Conservation (phyloP, 1,140 invertebrate species). For the Drosophila kurseongensis region DNA sequence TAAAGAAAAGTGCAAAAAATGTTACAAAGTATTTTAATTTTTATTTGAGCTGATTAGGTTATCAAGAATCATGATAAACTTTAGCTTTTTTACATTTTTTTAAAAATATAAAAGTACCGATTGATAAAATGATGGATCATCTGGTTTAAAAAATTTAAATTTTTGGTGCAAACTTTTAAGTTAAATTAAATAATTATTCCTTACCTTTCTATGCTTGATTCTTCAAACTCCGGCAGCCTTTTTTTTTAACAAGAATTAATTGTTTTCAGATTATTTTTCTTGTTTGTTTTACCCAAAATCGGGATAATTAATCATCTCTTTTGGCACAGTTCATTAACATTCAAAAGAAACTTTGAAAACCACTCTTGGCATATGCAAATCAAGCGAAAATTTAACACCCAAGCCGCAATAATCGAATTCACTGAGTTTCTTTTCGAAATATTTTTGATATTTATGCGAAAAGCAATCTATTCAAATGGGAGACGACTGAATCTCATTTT, state of each 20-base stretch:
- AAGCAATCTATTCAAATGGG: constrained; percentile 25
- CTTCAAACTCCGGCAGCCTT: neutral
- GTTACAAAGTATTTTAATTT: too few species aligned
- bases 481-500: constrained; percentile 7
- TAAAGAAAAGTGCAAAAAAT: neutral
- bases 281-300: constrained; percentile 30
- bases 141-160: too few species aligned
- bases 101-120: too few species aligned
- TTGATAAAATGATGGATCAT: too few species aligned
- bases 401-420: constrained; percentile 22
- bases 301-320: constrained; percentile 36
- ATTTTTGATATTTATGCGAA: constrained; percentile 31
- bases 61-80: too few species aligned
- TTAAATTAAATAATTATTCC: neutral
- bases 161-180: neutral
- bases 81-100: too few species aligned
- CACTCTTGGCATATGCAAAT: constrained; percentile 29
- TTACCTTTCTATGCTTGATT: constrained; percentile 23
- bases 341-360: constrained; percentile 20
- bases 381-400: constrained; percentile 1
- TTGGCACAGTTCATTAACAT: constrained; percentile 27
- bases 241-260: neutral
- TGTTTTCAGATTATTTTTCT: constrained; percentile 24
- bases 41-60: too few species aligned
- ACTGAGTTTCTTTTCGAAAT: constrained; percentile 23